phyloP scores from a whole-genome alignment of 2,113 vertebrate genomes.

The Castor canadensis region DNA sequence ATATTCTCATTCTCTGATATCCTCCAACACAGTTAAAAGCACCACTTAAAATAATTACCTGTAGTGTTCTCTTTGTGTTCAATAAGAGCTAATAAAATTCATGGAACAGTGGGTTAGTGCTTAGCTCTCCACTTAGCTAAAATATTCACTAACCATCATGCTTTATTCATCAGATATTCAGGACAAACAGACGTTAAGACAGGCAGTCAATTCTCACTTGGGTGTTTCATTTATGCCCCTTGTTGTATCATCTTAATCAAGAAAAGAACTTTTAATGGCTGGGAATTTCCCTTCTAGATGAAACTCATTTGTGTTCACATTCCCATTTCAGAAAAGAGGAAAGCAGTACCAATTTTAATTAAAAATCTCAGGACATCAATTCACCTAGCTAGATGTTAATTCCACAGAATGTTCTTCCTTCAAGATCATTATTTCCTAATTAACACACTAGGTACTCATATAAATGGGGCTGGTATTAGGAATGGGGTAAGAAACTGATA shows the following conservation, averaged over 20 bases:
- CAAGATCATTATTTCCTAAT: constrained; percentile 68
- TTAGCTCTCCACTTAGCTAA: neutral
- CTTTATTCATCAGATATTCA: neutral
- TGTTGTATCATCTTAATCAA: constrained; percentile 30
- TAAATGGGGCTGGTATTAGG: neutral
- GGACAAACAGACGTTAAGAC: neutral
- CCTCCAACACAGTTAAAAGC: neutral
- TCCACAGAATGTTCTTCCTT: constrained; percentile 47
- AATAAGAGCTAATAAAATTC: neutral
- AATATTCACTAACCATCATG: neutral
- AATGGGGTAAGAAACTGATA: neutral
- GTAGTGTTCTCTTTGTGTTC: neutral
- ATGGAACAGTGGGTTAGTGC: neutral
- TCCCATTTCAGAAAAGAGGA: constrained; percentile 57
- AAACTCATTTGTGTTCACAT: constrained; percentile 68
- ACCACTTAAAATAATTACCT: neutral
- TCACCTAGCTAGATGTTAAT: constrained; percentile 61
- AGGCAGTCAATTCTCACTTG: neutral
- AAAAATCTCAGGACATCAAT: constrained; percentile 64
- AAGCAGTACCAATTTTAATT: constrained; percentile 68
- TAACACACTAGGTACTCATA: constrained; percentile 49
- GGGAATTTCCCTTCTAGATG: constrained; percentile 33
- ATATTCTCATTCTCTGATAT: neutral
- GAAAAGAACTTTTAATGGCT: neutral
- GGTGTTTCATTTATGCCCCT: neutral